Base-by-base conservation (phyloP, 1,140 invertebrate species). In the Cydia fagiglandana region DNA sequence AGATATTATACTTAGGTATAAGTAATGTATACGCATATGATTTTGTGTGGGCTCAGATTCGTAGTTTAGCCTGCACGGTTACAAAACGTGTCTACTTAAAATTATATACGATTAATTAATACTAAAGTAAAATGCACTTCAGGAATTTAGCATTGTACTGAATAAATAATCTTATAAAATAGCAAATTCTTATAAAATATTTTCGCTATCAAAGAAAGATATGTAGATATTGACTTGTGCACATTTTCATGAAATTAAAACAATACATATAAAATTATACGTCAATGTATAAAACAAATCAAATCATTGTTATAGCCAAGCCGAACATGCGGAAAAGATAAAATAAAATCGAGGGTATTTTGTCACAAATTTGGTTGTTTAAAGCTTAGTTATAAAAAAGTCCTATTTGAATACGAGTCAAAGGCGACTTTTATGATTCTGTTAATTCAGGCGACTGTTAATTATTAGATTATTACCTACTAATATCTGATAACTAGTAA, bases 101-200 rank as follows among this genome's bases (percentile, higher is more conserved):
- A 10, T 61, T 24, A 7, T 70, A 70, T 38, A 70, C n/a, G 56
- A 61, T 61, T 61, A 24, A 20, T 24, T 20, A 24, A 24, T 61
- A 24, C 20, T 20, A 61, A 17, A 70, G 66, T n/a, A 70, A 38
- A 70, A 70, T 70, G 66, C 66, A 70, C 34, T 70, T 70, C 15
- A 70, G 66, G 66, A 70, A 70, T 70, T 41, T 70, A 17, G 9
- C 66, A 38, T 70, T 24, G 24, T 61, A 61, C 56, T 61, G 4
- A 70, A 70, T 70, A 38, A 70, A 70, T 70, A 70, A 20, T 70
- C 15, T 70, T 41, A 70, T 17, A 20, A 70, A 38, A 70, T 70
- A 38, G n/a, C n/a, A n/a, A n/a, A n/a, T n/a, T 70, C 15, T 70
- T 41, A 70, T 17, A 20, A 70, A 38, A 70, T 70, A 38, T 41